Base-by-base conservation (phyloP, 2,797 vertebrate genomes). In the Varecia variegata region DNA sequence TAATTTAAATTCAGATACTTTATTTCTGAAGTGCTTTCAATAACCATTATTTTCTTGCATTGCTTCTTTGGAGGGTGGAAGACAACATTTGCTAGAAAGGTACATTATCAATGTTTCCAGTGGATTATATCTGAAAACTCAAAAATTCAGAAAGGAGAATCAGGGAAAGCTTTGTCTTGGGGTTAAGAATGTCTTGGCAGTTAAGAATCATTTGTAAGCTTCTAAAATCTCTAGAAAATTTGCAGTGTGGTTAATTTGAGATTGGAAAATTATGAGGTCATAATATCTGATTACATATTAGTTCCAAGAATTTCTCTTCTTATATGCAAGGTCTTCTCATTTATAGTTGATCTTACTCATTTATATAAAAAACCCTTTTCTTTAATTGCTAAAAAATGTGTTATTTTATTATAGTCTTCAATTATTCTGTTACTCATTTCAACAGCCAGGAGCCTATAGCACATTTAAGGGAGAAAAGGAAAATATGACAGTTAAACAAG, bases 1-100 rank as follows among this genome's bases (percentile, higher is more conserved):
- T 77, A 32, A 74, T 40, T 84, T 88, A 71, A 95, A 71, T 92
- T 77, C 38, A 85, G n/a, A 71, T 23, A 76, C 15, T 90, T 95
- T 79, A 27, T 88, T 93, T 95, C 65, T 92, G 30, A 96, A 83
- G 86, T 88, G 21, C 20, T 62, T 84, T 80, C 35, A 88, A 45
- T 93, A 90, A 92, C 70, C 30, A 23, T 67, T 87, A n/a, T 88
- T 95, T 95, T 91, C 52, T 93, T 79, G 56, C 82, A 58, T 94
- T 94, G 50, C 70, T 92, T 0, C 52, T 86, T 70, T 73, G 56
- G 62, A 86, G 67, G 65, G 25, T 56, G 30, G n/a, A 88, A 18
- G 67, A 70, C 65, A 68, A 30, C 70, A 74, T 38, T 94, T 91
- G 47, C 43, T 81, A 90, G 73, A 88, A 92, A 91, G 58, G 43